Conservation (phyloP, 92 coral and sea anemone genomes). For the Hydrozoanthus gracilis region DNA sequence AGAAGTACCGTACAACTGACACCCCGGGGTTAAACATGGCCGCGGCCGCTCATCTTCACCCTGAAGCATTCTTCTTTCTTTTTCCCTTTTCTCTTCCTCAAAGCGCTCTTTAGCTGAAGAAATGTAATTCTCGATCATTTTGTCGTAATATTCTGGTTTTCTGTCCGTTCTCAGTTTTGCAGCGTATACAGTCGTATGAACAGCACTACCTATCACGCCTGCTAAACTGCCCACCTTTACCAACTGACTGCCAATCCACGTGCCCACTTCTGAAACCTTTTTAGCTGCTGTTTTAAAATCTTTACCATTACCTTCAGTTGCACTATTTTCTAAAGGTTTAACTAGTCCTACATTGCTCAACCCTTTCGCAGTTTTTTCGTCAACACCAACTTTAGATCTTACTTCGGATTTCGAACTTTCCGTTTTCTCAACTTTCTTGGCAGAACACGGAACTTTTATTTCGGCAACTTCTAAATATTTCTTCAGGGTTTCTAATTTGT, state of each 20-base stretch:
- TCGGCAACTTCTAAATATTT: constrained; percentile 78
- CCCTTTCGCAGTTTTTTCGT: constrained; percentile 39
- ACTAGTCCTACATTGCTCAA: constrained; percentile 25
- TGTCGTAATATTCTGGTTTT: constrained; percentile 89
- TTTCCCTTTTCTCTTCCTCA: constrained; percentile 79
- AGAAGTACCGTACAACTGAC: constrained; percentile 86
- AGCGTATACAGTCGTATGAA: constrained; percentile 71
- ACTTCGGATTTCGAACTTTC: constrained; percentile 9
- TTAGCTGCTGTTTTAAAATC: constrained; percentile 51
- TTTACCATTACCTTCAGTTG: constrained; percentile 48
- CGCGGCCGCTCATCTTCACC: constrained; percentile 48
- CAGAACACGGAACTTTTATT: constrained; percentile 59
- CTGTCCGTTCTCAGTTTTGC: constrained; percentile 80
- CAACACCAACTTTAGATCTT: constrained; percentile 4
- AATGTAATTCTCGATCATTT: constrained; percentile 85
- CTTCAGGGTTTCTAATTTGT: constrained; percentile 65
- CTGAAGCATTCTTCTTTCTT: constrained; percentile 11
- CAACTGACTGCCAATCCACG: constrained; percentile 79
- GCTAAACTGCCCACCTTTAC: constrained; percentile 82
- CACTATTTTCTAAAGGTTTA: constrained; percentile 24
- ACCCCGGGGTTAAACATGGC: constrained; percentile 85
- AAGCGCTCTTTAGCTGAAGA: constrained; percentile 82
- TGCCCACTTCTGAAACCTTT: constrained; percentile 50
- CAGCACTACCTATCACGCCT: constrained; percentile 64
- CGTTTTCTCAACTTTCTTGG: constrained; percentile 54